phyloP scores from a whole-genome alignment of 2,113 vertebrate species.

The Anhinga anhinga region DNA sequence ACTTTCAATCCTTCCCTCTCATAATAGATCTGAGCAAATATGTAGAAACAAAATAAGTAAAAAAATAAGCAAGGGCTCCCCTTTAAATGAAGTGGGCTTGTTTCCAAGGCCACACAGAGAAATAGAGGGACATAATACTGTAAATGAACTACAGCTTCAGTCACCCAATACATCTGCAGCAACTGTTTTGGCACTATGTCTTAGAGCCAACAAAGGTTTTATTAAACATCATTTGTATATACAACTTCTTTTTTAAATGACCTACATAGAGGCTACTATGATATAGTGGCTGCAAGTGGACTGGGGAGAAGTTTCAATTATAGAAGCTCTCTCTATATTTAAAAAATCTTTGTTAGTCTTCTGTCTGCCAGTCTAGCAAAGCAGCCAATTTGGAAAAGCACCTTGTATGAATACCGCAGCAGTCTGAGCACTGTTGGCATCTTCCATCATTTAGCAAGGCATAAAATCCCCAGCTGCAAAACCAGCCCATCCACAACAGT shows the following conservation, averaged over 20 bases:
- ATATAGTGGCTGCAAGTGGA: conserved; percentile 13
- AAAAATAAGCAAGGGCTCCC: conserved; percentile 34
- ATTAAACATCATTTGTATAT: conserved; percentile 45
- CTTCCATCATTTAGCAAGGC: conserved; percentile 18
- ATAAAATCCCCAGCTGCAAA: conserved; percentile 29
- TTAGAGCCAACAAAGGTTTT: conserved; percentile 44
- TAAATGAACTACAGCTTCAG: conserved; percentile 24
- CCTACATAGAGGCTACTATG: conserved; percentile 25
- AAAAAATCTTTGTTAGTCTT: conserved; percentile 48
- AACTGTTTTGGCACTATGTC: conserved; percentile 42
- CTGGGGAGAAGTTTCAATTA: conserved; percentile 36
- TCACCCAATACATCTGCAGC: conserved; percentile 30
- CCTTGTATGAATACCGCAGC: conserved; percentile 38
- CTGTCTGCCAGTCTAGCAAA: conserved; percentile 60
- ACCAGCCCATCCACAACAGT: not conserved
- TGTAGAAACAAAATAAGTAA: not conserved
- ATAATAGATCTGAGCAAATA: conserved; percentile 12
- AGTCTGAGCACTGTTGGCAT: conserved; percentile 45
- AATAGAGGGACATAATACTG: not conserved
- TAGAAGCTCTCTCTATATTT: conserved; percentile 48
- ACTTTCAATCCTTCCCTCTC: conserved; percentile 12
- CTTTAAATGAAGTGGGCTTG: not conserved
- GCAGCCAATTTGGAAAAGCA: conserved; percentile 61
- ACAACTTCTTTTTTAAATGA: conserved; percentile 24
- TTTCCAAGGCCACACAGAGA: conserved; percentile 29